These are phyloP conservation scores for Chrysotoxum bicinctum DNA, from an alignment of 2,888 invertebrate species.

Conservation along the genomic window DNA sequence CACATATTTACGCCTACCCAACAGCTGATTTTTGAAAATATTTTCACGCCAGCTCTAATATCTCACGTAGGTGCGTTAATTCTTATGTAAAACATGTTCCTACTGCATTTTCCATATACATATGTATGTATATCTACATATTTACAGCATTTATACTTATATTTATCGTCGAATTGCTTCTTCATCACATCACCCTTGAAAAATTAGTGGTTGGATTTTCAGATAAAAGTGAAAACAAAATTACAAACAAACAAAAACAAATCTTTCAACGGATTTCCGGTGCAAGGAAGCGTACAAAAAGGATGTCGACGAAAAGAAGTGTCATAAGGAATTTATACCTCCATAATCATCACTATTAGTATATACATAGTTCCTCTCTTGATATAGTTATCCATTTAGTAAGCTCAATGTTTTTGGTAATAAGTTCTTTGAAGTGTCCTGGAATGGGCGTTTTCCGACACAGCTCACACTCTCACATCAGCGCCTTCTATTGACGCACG, in stretches of 20 bases:
- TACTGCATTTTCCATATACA: slow-evolving; percentile 19
- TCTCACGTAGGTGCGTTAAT: too few relatives aligned
- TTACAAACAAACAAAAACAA: slow-evolving; percentile 41
- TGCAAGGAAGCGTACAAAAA: slow-evolving; percentile 37
- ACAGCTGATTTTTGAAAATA: not conserved
- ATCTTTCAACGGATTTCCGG: slow-evolving; percentile 67
- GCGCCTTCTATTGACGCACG: slow-evolving; percentile 14
- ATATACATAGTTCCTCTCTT: not conserved
- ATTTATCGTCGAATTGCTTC: slow-evolving; percentile 39
- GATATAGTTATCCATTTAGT: slow-evolving; percentile 11
- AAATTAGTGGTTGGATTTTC: slow-evolving; percentile 37
- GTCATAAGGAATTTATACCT: slow-evolving; percentile 21
- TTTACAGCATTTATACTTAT: not conserved
- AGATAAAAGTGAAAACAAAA: not conserved
- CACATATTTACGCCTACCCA: not conserved
- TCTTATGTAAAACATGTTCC: not conserved
- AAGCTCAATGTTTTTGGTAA: slow-evolving; percentile 15
- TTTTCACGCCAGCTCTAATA: not conserved
- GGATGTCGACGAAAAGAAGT: slow-evolving; percentile 35
- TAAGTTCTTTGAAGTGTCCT: slow-evolving; percentile 61
- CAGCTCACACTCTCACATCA: slow-evolving; percentile 25
- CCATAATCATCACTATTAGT: not conserved
- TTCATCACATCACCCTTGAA: slow-evolving; percentile 12
- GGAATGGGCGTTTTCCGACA: slow-evolving; percentile 38
- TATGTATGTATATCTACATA: not conserved